phyloP scores from a whole-genome alignment of 2,113 vertebrate species.

The Mesocricetus auratus region DNA sequence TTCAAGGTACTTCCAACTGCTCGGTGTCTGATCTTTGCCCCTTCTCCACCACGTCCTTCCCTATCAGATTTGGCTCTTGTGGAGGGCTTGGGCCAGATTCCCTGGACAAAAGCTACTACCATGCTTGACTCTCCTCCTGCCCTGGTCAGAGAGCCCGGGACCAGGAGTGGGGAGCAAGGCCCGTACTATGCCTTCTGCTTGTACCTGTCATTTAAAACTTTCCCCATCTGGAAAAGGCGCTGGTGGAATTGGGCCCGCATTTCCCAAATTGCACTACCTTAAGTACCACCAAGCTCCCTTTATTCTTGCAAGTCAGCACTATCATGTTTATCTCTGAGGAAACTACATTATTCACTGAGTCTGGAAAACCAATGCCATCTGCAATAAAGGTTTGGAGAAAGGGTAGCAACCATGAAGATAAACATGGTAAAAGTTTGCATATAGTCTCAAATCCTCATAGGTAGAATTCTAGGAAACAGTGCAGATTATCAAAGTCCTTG shows the following conservation, averaged over 20 bases:
- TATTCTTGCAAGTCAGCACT: neutral
- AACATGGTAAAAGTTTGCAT: neutral
- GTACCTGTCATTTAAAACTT: neutral
- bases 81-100: neutral
- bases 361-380: neutral
- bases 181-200: neutral
- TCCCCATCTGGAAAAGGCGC: neutral
- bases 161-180: neutral
- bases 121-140: neutral
- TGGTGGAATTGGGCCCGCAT: neutral
- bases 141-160: neutral
- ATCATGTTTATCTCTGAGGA: neutral
- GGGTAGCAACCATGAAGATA: constrained; percentile 23
- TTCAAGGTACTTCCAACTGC: neutral
- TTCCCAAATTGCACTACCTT: neutral
- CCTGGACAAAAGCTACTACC: neutral
- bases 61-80: neutral
- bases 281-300: neutral
- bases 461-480: neutral
- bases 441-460: neutral
- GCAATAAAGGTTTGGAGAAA: neutral
- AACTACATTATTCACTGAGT: neutral
- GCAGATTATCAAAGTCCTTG: neutral
- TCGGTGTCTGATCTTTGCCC: rapidly evolving
- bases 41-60: neutral